A percentile compares a stretch with the other conserved stretches of the same genome.
These are phyloP conservation scores for Otus sunia DNA, from an alignment of 2,113 vertebrate species.

Conservation along the genomic window DNA sequence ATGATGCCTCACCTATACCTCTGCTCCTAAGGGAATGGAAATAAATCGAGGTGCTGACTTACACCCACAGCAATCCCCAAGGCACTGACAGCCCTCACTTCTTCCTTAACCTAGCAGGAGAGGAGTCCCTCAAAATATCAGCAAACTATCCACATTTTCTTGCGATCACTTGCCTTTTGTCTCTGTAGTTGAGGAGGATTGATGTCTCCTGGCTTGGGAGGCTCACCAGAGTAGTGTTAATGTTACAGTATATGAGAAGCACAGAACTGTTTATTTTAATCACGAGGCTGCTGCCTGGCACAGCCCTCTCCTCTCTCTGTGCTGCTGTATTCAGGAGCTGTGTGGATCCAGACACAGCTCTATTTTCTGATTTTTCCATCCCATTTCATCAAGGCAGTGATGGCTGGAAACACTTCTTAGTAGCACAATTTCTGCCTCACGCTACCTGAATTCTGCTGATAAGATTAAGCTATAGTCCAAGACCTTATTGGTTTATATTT, in stretches of 20 bases:
- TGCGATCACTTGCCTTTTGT: background rate
- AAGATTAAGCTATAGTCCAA: constrained; percentile 16
- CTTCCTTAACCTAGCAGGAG: background rate
- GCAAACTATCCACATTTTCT: background rate
- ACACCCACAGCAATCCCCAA: background rate
- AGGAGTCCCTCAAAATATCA: background rate
- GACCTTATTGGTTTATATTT: constrained; percentile 33
- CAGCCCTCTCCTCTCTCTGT: background rate
- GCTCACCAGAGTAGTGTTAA: background rate
- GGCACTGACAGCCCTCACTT: background rate
- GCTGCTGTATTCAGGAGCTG: background rate
- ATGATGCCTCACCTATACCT: background rate
- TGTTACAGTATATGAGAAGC: fast-evolving
- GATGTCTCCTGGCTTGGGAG: background rate
- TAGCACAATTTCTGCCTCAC: constrained; percentile 3
- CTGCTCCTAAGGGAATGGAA: background rate
- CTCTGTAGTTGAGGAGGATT: background rate
- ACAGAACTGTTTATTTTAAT: background rate
- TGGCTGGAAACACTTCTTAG: constrained; percentile 15
- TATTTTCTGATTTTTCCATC: constrained; percentile 25
- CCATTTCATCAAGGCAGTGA: background rate
- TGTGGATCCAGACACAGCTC: background rate
- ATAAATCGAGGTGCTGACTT: constrained; percentile 12
- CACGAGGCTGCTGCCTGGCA: background rate
- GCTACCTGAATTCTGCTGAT: constrained; percentile 32